Base-by-base conservation (phyloP, 2,797 vertebrate genomes). In the Anniella stebbinsi region DNA sequence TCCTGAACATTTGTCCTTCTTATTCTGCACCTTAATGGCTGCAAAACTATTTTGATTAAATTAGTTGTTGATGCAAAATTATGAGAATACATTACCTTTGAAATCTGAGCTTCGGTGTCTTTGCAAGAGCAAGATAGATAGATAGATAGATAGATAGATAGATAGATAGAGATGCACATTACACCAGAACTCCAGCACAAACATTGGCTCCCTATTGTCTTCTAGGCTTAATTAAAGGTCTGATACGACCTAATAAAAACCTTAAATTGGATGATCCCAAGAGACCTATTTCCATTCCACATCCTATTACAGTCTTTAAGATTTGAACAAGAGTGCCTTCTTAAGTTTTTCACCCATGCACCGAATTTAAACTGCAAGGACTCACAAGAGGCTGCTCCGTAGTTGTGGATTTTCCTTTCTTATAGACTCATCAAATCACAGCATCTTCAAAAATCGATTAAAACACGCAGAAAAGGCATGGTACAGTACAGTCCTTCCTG, bases 21-120 rank as follows among this genome's bases (percentile, higher is more conserved):
- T 33, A 73, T 69, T 66, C 21, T 54, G 23, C n/a, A 33, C 2
- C 23, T 23, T 51, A 81, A 48, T 4, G 36, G 23, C 10, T 80
- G 78, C 30, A 54, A 82, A 87, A 67, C 28, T 80, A 63, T 60
- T 86, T 72, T 2, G 80, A 28, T 48, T 86, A 75, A 82, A 73
- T 60, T 18, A 41, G 4, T 23, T 60, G 6, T 2, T 81, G 10
- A 72, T 38, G 51, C 36, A 76, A 87, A 57, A 78, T 87, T 75
- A 66, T 73, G 41, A 15, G 17, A 77, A 84, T 36, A 28, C n/a
- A 67, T 76, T 75, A 84, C 23, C 13, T 28, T n/a, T 82, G 17
- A 80, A 70, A 81, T 72, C 23, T 23, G 69, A 85, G 45, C 67
- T 85, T 45, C 41, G 30, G 8, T 67, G 18, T 30, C 69, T 80